Evolutionary conservation across 1,140 invertebrate species (phyloP), one percentile per base, ranked within the genome.

Genomic region (Lepidurus packardi): DNA sequence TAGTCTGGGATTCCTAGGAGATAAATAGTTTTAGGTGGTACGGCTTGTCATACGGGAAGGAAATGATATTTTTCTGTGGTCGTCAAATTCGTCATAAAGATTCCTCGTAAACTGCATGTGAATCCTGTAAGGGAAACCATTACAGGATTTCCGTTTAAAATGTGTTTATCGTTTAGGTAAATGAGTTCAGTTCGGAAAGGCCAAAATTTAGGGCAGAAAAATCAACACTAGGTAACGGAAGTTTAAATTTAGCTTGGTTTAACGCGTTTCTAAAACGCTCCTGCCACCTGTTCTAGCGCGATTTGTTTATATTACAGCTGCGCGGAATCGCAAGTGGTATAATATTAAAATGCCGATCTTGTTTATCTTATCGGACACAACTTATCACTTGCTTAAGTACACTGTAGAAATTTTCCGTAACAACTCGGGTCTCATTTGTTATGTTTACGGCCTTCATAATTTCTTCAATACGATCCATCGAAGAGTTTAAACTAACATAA

Each of bases 311-410:
- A 65, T 65, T 16, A 65, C 4, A 7, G 53, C 53, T 65, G 16
- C 21, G 16, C 53, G 9, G 53, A 7, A 13, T 65, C 13, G 7
- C 16, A 7, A n/a, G 16, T 65, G 53, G 53, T 13, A 65, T 65
- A 65, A 7, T 65, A n/a, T 65, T 10, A 65, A 34, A 34, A 65
- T 21, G 53, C n/a, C 53, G 53, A 65, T 21, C 21, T 16, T 65
- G 53, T 65, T 65, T 65, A 65, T 65, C 53, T 65, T 65, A 65
- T 65, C 53, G 5, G 53, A 65, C 53, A 65, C 53, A 65, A 65
- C 53, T 65, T 65, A 65, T 65, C 53, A 21, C 53, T 65, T 65
- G 53, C 53, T 16, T 65, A 65, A 65, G 53, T 65, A 65, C 53
- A 9, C 53, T 65, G 21, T 21, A 65, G 4, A 7, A 16, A 11